Evolutionary conservation across 2,113 vertebrate species (phyloP), one percentile per base, ranked within the genome.

Genomic region (Illadopsis cleaveri): DNA sequence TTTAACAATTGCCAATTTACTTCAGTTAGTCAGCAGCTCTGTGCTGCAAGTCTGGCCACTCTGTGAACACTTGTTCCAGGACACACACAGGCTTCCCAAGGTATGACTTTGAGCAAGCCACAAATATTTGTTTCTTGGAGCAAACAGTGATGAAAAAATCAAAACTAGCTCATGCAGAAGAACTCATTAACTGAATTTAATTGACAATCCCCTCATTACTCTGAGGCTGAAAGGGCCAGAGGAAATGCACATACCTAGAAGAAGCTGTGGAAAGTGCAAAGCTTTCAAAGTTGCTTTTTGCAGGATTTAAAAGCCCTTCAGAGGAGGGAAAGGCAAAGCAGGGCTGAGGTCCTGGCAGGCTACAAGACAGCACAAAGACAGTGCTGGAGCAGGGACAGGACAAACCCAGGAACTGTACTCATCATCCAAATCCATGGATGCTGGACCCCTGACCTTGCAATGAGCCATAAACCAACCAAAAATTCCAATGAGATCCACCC

Each of bases 61-160:
- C 53, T 5, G 37, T 0, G 5, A 69, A 68, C 42, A 12, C 75
- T 82, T 37, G 15, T 87, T 94, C 75, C 92, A 90, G 92, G 71
- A 93, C 82, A 85, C 79, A 86, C 88, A 84, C 9, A 7, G 3
- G 11, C 48, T 80, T 61, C 79, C 71, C 0, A 0, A 89, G 78
- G 44, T 69, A 42, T 37, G 84, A 89, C 79, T 86, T 44, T 12
- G 80, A 40, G 65, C 30, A 66, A 89, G 45, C 40, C 90, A 77
- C 82, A 88, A 76, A 27, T 38, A 90, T 42, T 88, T 90, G 66
- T 69, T 91, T 85, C 81, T 90, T 80, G 85, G 85, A 82, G 35
- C 58, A 88, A 88, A 69, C n/a, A 27, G 23, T 7, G 31, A 62
- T 24, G 75, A 81, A 90, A 90, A 76, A 89, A 37, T 5, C 8